Evolutionary conservation across 2,888 invertebrate genomes (phyloP).

Genomic region (Allacma fusca): DNA sequence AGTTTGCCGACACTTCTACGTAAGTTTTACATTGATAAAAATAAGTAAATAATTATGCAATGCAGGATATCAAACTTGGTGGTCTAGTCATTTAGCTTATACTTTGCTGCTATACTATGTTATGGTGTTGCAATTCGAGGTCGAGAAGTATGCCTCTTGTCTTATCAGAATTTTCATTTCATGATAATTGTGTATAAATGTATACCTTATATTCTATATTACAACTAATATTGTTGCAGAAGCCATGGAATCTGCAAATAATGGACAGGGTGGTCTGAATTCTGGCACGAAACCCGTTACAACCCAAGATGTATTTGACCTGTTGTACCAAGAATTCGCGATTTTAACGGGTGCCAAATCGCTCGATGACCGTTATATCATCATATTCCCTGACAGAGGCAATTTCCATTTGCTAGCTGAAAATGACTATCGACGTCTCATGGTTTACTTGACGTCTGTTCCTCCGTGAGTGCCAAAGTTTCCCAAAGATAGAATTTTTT

Average conservation of each 20-base stretch:
- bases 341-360: conserved; percentile 93
- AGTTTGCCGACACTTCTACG: conserved; percentile 60
- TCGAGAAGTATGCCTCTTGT: too few relatives aligned
- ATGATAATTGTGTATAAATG: too few relatives aligned
- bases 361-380: conserved; percentile 89
- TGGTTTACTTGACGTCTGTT: conserved; percentile 93
- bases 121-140: too few relatives aligned
- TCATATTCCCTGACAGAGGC: conserved; percentile 93
- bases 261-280: conserved; percentile 65
- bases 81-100: too few relatives aligned
- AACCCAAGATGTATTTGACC: conserved; percentile 73
- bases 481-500: too few relatives aligned
- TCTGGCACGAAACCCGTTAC: conserved; percentile 71
- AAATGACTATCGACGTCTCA: conserved; percentile 87
- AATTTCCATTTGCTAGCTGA: conserved; percentile 84
- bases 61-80: too few relatives aligned
- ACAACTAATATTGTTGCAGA: too few relatives aligned
- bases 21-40: conserved; percentile 43
- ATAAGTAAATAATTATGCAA: too few relatives aligned
- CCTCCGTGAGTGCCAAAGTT: conserved; percentile 82
- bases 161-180: too few relatives aligned
- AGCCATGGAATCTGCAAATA: conserved; percentile 63
- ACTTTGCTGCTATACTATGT: too few relatives aligned
- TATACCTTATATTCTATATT: too few relatives aligned
- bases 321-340: conserved; percentile 87